A percentile compares a stretch with the other conserved stretches of the same genome.
These are phyloP conservation scores for Xestoiulus laeticollis DNA, from an alignment of 2,888 invertebrate genomes.

Conservation along the genomic window DNA sequence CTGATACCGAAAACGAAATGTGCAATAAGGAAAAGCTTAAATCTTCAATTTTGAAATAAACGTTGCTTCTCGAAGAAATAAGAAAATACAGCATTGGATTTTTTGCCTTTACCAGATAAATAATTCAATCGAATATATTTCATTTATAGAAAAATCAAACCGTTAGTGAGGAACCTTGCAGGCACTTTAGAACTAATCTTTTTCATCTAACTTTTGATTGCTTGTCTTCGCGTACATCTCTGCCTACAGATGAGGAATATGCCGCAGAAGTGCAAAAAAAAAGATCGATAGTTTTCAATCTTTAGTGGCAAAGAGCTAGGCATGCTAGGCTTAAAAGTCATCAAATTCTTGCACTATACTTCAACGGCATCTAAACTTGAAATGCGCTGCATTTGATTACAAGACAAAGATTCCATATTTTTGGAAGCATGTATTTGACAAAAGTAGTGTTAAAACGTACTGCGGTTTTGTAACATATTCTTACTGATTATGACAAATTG, in stretches of 20 bases:
- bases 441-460: not conserved
- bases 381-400: not conserved
- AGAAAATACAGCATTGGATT: not conserved
- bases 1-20: not conserved
- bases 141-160: not conserved
- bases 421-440: not conserved
- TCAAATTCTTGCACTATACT: not conserved
- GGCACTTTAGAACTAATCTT: not conserved
- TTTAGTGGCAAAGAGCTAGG: not conserved
- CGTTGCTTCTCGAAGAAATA: not conserved
- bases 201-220: not conserved
- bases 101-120: slow-evolving; percentile 16
- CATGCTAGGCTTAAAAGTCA: not conserved
- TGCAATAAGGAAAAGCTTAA: not conserved
- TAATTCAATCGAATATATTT: slow-evolving; percentile 9
- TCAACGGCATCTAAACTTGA: not conserved
- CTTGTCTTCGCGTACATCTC: not conserved
- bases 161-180: not conserved
- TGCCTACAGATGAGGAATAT: not conserved
- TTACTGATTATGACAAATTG: too few relatives aligned
- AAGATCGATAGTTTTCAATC: slow-evolving; percentile 11
- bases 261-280: not conserved
- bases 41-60: slow-evolving; percentile 26
- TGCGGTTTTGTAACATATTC: not conserved
- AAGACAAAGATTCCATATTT: not conserved